Conservation (phyloP, 2,888 invertebrate species). For the Epistrophe eligans region DNA sequence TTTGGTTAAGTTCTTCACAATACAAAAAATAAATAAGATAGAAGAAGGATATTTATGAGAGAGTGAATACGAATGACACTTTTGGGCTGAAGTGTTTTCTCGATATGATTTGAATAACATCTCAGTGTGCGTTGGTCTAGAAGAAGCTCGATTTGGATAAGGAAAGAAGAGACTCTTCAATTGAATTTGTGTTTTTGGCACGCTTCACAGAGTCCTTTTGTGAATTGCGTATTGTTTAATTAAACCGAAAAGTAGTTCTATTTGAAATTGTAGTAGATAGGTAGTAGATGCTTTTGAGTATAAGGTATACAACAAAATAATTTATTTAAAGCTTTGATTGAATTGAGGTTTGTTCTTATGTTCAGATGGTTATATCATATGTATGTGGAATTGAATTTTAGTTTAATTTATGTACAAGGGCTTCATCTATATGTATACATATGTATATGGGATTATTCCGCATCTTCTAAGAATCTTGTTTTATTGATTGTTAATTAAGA, state of each 20-base stretch:
- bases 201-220: constrained; percentile 31
- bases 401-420: constrained; percentile 11
- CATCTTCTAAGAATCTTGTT: constrained; percentile 19
- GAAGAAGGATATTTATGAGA: constrained; percentile 2
- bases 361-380: constrained; percentile 13
- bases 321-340: constrained; percentile 50
- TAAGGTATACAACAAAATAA: constrained; percentile 35
- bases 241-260: constrained; percentile 15
- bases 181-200: constrained; percentile 66
- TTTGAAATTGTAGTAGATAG: constrained; percentile 10
- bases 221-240: constrained; percentile 34
- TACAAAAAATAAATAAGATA: neutral
- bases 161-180: constrained; percentile 26
- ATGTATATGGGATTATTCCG: neutral
- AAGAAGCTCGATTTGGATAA: constrained; percentile 39
- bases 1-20: constrained; percentile 3
- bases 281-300: constrained; percentile 5
- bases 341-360: constrained; percentile 7
- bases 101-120: neutral
- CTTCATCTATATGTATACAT: neutral
- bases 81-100: constrained; percentile 10
- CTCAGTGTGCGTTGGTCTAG: constrained; percentile 1
- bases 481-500: constrained; percentile 35
- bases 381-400: constrained; percentile 26
- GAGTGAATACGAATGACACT: constrained; percentile 17